phyloP scores from a whole-genome alignment of 2,113 vertebrate species.

The Malurus melanocephalus region DNA sequence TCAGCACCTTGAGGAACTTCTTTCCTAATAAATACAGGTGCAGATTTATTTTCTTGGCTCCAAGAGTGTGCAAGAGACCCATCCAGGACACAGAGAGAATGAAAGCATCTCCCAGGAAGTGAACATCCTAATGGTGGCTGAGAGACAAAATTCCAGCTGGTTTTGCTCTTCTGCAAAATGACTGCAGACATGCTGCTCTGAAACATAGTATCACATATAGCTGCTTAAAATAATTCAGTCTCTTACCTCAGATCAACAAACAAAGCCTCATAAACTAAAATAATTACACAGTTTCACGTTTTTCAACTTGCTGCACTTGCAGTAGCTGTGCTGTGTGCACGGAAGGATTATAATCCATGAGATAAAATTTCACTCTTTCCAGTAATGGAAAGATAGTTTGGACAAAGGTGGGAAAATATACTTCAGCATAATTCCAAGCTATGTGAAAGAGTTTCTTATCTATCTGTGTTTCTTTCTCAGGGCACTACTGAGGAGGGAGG shows the following conservation, averaged over 20 bases:
- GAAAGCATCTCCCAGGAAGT: background rate
- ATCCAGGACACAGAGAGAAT: background rate
- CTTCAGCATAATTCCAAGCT: background rate
- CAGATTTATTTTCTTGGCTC: background rate
- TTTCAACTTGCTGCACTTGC: background rate
- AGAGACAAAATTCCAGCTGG: background rate
- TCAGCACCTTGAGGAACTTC: background rate
- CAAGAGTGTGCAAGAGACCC: background rate
- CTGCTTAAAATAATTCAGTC: background rate
- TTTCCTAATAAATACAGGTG: background rate
- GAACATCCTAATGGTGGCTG: background rate
- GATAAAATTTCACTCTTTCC: background rate
- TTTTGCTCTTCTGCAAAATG: background rate
- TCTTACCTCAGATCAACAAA: background rate
- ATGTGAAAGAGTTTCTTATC: background rate
- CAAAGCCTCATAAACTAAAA: background rate
- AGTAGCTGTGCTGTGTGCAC: background rate
- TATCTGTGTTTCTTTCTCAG: background rate
- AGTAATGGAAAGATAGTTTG: background rate
- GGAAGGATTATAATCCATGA: background rate
- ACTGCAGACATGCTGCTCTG: background rate
- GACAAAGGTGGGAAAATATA: background rate
- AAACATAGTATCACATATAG: background rate
- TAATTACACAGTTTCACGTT: background rate
- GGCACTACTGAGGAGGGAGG: background rate